Evolutionary conservation across 2,888 invertebrate genomes (phyloP).

Genomic region (Tyria jacobaeae): DNA sequence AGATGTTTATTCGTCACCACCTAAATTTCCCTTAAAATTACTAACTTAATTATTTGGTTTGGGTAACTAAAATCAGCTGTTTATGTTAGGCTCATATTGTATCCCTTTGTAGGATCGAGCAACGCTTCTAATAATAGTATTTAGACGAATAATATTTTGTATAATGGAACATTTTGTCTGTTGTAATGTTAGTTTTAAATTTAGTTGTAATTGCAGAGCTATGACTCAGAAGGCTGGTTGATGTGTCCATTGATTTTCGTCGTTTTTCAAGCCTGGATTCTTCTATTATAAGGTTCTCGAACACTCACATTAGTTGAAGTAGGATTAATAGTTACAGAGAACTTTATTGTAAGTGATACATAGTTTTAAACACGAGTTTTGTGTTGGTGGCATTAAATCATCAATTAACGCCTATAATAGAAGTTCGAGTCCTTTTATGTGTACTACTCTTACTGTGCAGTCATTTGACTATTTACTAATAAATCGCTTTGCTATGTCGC

Average conservation of each 20-base stretch:
- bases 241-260: conserved; percentile 74
- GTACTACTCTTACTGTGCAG: conserved; percentile 62
- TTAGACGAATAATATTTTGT: conserved; percentile 39
- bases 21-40: conserved; percentile 24
- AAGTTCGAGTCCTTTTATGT: conserved; percentile 25
- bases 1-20: conserved; percentile 33
- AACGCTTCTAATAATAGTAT: conserved; percentile 34
- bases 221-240: conserved; percentile 80
- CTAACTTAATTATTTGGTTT: conserved; percentile 31
- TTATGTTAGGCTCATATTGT: conserved; percentile 20
- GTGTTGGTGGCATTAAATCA: conserved; percentile 34
- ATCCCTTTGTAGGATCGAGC: conserved; percentile 15
- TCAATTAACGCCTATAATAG: conserved; percentile 38
- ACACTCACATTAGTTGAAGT: conserved; percentile 32
- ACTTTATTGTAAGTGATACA: conserved; percentile 37
- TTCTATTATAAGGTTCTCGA: conserved; percentile 43
- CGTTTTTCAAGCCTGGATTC: conserved; percentile 45
- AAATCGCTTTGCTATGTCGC: conserved; percentile 79
- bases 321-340: conserved; percentile 48
- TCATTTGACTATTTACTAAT: conserved; percentile 68
- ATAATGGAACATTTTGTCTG: conserved; percentile 58
- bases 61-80: conserved; percentile 27
- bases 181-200: conserved; percentile 67
- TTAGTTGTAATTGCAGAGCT: conserved; percentile 70
- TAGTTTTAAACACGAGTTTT: conserved; percentile 41